These are phyloP conservation scores for Barbus barbus DNA, from an alignment of 2,113 vertebrate species.

Conservation along the genomic window DNA sequence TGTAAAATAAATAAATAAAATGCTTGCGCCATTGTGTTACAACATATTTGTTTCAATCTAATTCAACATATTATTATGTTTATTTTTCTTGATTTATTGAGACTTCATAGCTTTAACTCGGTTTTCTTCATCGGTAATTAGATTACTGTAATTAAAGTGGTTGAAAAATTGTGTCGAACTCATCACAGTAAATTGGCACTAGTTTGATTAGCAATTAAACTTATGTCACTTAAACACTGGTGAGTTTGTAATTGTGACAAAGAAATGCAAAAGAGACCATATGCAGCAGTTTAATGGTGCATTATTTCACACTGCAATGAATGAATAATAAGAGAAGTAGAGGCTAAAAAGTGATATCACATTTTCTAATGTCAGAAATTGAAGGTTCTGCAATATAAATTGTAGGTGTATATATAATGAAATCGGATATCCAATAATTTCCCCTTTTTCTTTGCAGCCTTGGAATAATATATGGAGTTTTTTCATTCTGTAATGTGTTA, in stretches of 20 bases:
- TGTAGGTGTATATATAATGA: not conserved
- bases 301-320: not conserved
- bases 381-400: not conserved
- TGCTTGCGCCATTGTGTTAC: too few relatives aligned
- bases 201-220: not conserved
- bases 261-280: not conserved
- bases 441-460: slow-evolving; percentile 74
- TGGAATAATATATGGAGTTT: slow-evolving; percentile 95
- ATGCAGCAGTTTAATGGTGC: not conserved
- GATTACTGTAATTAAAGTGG: not conserved
- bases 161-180: not conserved
- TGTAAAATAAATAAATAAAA: not conserved
- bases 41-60: not conserved
- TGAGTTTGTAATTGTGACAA: not conserved
- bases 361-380: not conserved
- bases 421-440: not conserved
- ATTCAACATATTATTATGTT: not conserved
- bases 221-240: not conserved
- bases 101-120: not conserved
- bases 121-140: not conserved
- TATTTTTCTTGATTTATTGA: not conserved
- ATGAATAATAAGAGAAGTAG: not conserved
- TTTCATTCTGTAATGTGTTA: slow-evolving; percentile 91
- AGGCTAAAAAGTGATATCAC: not conserved
- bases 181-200: not conserved